Percentiles rank a stretch among this genome's conserved stretches.
Conservation (phyloP, 30 jellyfish, hydroid and myxozoan species). For the Aurelia aurita complex sp. Pacific region DNA sequence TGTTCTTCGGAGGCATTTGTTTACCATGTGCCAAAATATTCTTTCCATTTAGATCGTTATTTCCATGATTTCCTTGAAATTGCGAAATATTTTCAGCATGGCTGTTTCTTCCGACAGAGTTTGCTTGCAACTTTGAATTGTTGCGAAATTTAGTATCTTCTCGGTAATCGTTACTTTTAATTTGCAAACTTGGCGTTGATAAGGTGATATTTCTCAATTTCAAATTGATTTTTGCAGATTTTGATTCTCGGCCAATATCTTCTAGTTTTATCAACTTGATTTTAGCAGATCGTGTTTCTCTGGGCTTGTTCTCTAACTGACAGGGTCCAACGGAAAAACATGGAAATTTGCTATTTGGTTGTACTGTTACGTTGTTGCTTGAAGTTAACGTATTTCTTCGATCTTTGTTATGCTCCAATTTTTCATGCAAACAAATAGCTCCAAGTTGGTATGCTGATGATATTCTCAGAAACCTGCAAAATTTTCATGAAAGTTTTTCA, state of each 20-base stretch:
- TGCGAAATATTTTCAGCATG: too few relatives aligned
- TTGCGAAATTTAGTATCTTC: not conserved
- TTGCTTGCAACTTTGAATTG: not conserved
- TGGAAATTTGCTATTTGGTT: not conserved
- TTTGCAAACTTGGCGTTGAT: not conserved
- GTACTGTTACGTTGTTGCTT: not conserved
- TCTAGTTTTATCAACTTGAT: not conserved
- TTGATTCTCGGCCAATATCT: too few relatives aligned
- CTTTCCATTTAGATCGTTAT: too few relatives aligned
- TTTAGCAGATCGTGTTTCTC: not conserved
- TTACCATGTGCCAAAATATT: not conserved
- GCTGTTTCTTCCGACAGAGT: not conserved
- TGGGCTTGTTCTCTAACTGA: not conserved
- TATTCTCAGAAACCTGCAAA: slow-evolving; percentile 12
- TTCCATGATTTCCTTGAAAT: too few relatives aligned
- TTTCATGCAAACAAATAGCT: not conserved
- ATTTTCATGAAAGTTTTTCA: too few relatives aligned
- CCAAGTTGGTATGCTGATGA: slow-evolving; percentile 19
- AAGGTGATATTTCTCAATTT: not conserved
- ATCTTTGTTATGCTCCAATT: not conserved
- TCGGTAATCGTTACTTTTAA: not conserved
- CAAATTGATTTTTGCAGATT: too few relatives aligned
- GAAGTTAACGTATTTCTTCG: not conserved
- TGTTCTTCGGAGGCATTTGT: not conserved
- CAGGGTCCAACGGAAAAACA: slow-evolving; percentile 19